phyloP scores from a whole-genome alignment of 2,888 invertebrate genomes.

The Papilio demoleus region DNA sequence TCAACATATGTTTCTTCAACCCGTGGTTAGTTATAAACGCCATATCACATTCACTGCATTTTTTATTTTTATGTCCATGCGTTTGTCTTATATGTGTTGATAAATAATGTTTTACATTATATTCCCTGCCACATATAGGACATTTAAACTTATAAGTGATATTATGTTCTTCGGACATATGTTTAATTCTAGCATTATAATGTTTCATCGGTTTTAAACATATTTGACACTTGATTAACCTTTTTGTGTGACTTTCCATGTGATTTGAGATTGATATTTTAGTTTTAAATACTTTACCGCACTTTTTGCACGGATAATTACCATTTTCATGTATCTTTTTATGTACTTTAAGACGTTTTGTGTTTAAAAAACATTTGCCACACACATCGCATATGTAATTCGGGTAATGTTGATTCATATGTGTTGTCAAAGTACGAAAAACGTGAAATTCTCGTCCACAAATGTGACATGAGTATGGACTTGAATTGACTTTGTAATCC shows the following conservation, averaged over 20 bases:
- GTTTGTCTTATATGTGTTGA: constrained; percentile 74
- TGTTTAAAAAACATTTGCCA: constrained; percentile 78
- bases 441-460: constrained; percentile 69
- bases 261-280: constrained; percentile 69
- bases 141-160: constrained; percentile 73
- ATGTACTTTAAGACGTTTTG: constrained; percentile 77
- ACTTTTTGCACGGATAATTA: constrained; percentile 62
- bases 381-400: constrained; percentile 80
- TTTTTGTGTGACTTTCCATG: constrained; percentile 70
- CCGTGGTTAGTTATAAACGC: constrained; percentile 73
- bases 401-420: constrained; percentile 78
- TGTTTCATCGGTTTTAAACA: constrained; percentile 74
- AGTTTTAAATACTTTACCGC: constrained; percentile 69
- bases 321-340: constrained; percentile 77
- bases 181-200: constrained; percentile 73
- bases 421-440: constrained; percentile 70
- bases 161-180: constrained; percentile 71
- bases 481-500: constrained; percentile 68
- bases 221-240: constrained; percentile 69
- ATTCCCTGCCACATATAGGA: constrained; percentile 64
- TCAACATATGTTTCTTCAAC: constrained; percentile 64
- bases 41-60: constrained; percentile 75
- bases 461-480: constrained; percentile 68
- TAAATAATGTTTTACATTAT: constrained; percentile 73
- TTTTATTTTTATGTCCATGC: constrained; percentile 75